phyloP scores from a whole-genome alignment of 64 coral and sea anemone genomes.

The Platygyra sinensis region DNA sequence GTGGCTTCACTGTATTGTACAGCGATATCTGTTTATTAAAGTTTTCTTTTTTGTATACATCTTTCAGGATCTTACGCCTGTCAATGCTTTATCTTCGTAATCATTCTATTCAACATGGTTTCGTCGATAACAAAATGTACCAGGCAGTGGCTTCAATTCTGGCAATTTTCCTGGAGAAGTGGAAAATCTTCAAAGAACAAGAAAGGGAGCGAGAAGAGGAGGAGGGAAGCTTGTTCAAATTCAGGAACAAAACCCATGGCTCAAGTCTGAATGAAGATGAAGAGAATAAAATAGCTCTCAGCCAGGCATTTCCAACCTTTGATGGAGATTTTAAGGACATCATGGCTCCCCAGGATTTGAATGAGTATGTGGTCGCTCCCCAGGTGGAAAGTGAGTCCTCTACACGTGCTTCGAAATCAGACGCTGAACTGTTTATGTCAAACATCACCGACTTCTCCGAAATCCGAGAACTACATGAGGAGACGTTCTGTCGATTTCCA shows the following conservation, averaged over 20 bases:
- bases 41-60: neutral
- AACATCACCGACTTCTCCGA: slow-evolving; percentile 39
- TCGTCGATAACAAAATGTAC: slow-evolving; percentile 15
- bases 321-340: slow-evolving; percentile 75
- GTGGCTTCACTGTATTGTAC: too few species aligned
- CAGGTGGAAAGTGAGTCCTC: neutral
- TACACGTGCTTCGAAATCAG: neutral
- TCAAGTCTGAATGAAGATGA: slow-evolving; percentile 62
- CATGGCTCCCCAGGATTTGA: slow-evolving; percentile 40
- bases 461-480: slow-evolving; percentile 71
- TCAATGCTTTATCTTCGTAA: slow-evolving; percentile 33
- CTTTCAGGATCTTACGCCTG: neutral
- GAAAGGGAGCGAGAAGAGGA: slow-evolving; percentile 74
- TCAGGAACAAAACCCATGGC: slow-evolving; percentile 78
- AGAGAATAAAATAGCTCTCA: slow-evolving; percentile 58
- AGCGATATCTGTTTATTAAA: neutral
- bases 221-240: slow-evolving; percentile 86
- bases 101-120: slow-evolving; percentile 33
- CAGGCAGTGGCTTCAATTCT: slow-evolving; percentile 20
- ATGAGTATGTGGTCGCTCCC: neutral
- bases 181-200: slow-evolving; percentile 60
- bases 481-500: slow-evolving; percentile 40
- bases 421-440: slow-evolving; percentile 60
- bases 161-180: slow-evolving; percentile 35
- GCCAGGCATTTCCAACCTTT: slow-evolving; percentile 78